Evolutionary conservation across 2,888 invertebrate species (phyloP), one percentile per base, ranked within the genome.

Genomic region (Hololepta plana): DNA sequence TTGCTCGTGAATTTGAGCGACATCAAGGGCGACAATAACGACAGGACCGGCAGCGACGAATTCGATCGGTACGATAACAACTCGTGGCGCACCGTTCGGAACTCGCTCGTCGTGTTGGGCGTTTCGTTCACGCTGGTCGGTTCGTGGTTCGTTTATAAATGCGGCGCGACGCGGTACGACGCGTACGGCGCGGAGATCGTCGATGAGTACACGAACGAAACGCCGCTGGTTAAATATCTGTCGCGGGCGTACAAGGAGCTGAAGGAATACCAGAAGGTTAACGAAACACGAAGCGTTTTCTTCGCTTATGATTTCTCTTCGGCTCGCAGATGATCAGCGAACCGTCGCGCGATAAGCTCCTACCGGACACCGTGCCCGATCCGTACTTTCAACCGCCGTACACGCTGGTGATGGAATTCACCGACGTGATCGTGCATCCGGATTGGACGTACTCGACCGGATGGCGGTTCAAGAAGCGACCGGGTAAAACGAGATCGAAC

Each of bases 361-460:
- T 98, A 32, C 98, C 98, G 4, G 95, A 96, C 53, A 85, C 90
- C 1, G 52, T 95, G 12, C 72, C 77, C 31, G 68, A 75, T 32
- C 96, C 95, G 0, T 96, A 91, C 53, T 57, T 67, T 15, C 96
- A 98, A 56, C 96, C 96, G n/a, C 84, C 87, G 1, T 98, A 93
- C 53, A 98, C 98, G 0, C 60, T 98, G 15, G 84, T 96, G 15
- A 55, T 98, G 29, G 98, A 98, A 62, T 71, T 96, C 62, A 95
- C 85, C 16, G 95, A 91, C 46, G 74, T 98, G 7, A 62, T 98
- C 8, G 87, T 98, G 8, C 90, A 95, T 53, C 95, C 96, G 1
- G 95, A 96, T 53, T 98, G 96, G 96, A 93, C 93, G 55, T 91
- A 91, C 50, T 75, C 80, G 55, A 93, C 91, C 33, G 95, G 95